A percentile compares a stretch with the other conserved stretches of the same genome.
phyloP scores from a whole-genome alignment of 1,140 invertebrate genomes.

The Adelges cooleyi region DNA sequence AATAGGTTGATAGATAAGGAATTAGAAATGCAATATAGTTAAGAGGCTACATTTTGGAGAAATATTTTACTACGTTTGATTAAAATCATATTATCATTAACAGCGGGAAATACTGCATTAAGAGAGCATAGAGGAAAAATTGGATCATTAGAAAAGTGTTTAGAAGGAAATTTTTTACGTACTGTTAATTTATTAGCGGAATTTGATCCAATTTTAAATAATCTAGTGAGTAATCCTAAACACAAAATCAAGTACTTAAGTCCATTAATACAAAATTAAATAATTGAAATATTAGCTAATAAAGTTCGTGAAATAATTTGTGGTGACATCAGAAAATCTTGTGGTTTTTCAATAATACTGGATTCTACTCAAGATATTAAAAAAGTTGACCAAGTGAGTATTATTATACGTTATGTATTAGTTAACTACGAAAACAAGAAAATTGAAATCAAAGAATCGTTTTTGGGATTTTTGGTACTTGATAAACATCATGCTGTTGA shows the following conservation, averaged over 20 bases:
- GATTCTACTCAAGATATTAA: slow-evolving; percentile 30
- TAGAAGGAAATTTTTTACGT: not conserved
- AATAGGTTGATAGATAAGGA: not conserved
- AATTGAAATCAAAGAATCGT: slow-evolving; percentile 16
- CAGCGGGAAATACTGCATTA: not conserved
- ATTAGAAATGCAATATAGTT: not conserved
- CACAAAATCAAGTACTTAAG: not conserved
- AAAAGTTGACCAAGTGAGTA: slow-evolving; percentile 16
- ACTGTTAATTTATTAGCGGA: not conserved
- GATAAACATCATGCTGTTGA: not conserved
- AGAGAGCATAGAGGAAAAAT: not conserved
- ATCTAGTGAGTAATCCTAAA: not conserved
- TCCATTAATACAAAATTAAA: not conserved
- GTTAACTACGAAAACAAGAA: too few species aligned
- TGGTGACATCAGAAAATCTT: not conserved
- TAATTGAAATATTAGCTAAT: not conserved
- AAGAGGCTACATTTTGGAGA: slow-evolving; percentile 2
- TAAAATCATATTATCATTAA: not conserved
- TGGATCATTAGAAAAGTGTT: not conserved
- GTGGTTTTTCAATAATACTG: slow-evolving; percentile 5
- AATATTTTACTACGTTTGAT: not conserved
- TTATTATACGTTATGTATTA: slow-evolving; percentile 5
- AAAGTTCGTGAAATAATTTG: not conserved
- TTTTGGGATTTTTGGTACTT: not conserved
- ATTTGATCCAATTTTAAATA: slow-evolving; percentile 2